Conservation (phyloP, 1,140 invertebrate species). For the Listronotus oregonensis region DNA sequence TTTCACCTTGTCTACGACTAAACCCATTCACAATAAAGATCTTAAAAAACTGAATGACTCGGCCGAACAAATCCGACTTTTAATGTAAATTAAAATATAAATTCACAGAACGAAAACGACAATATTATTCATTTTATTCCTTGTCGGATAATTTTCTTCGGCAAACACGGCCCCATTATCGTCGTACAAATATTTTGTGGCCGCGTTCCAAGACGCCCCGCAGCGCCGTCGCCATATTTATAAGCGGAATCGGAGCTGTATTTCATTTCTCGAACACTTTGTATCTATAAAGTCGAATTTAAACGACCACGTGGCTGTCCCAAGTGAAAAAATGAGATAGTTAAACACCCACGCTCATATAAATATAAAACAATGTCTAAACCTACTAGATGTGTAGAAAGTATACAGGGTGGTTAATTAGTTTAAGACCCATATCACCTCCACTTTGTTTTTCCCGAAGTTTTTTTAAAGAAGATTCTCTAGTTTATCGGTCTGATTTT, state of each 20-base stretch:
- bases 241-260: conserved; percentile 15
- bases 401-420: too few relatives aligned
- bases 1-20: too few relatives aligned
- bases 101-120: conserved; percentile 21
- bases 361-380: too few relatives aligned
- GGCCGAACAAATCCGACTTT: too few relatives aligned
- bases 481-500: too few relatives aligned
- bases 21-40: too few relatives aligned
- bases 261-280: conserved; percentile 27
- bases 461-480: too few relatives aligned
- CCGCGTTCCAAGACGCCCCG: conserved; percentile 24
- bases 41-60: too few relatives aligned
- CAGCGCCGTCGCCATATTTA: conserved; percentile 23
- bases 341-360: not conserved
- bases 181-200: conserved; percentile 27
- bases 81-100: conserved; percentile 25
- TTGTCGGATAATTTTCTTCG: conserved; percentile 21
- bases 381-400: too few relatives aligned
- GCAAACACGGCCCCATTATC: conserved; percentile 17
- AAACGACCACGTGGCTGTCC: conserved; percentile 16
- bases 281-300: conserved; percentile 31
- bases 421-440: too few relatives aligned
- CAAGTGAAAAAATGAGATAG: not conserved
- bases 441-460: too few relatives aligned
- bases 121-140: conserved; percentile 28